Base-by-base conservation (phyloP, 2,888 invertebrate species). In the Aphidoletes aphidimyza region DNA sequence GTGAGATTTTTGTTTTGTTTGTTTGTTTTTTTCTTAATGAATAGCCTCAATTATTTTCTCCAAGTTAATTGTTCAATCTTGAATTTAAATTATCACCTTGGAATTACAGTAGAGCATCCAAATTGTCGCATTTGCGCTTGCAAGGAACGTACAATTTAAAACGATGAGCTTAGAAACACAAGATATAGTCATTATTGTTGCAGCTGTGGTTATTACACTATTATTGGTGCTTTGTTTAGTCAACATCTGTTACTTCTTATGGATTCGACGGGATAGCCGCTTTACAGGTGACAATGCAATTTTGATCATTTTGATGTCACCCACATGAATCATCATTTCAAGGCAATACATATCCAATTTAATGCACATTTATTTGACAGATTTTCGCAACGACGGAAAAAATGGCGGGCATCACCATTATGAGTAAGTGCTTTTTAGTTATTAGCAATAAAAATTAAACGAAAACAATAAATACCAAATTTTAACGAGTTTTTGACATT, bases 331-430 rank as follows among this genome's bases (percentile, higher is more conserved):
- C 54, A 54, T 54, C 54, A 22, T 22, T 54, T 54, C 54, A 54
- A 69, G 9, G 14, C 34, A 34, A 69, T 69, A 69, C 2, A 34
- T 8, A 69, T 30, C 14, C 69, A 69, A 30, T 14, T 69, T 47
- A 19, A 47, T n/a, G 37, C 17, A 37, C 6, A 37, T 81, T 37
- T 30, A 37, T 37, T n/a, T 34, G 9, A 69, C n/a, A 69, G 69
- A 69, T 69, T 36, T 81, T 37, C 81, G 81, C 81, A 81, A 22
- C 81, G 81, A 37, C n/a, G 81, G 37, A 17, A 81, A 81, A 81
- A 11, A 81, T 22, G 69, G 69, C 14, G 37, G 37, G 6, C 81
- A 81, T 81, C 81, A 81, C 37, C 37, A 81, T 81, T 81, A 81
- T 37, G 81, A 37, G 81, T 81, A 37, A 81, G 81, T 37, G 78